A percentile compares a stretch with the other conserved stretches of the same genome.
phyloP scores from a whole-genome alignment of 2,113 vertebrate species.

The Nerophis lumbriciformis region DNA sequence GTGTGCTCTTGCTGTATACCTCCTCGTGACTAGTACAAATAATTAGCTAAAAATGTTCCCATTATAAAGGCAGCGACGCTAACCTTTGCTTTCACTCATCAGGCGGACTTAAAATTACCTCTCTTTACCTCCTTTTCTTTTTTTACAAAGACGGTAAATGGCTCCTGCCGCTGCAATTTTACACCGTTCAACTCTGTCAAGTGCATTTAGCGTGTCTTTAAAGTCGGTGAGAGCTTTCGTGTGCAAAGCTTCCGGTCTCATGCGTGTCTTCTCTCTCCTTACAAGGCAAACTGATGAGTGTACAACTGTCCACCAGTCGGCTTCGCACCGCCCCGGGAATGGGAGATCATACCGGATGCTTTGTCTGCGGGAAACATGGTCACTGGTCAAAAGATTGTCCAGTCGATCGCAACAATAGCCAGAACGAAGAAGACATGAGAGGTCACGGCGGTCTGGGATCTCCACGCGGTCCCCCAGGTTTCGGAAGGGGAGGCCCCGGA shows the following conservation, averaged over 20 bases:
- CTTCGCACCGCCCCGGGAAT: constrained; percentile 92
- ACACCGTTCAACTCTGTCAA: constrained; percentile 19
- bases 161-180: constrained; percentile 1
- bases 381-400: constrained; percentile 98
- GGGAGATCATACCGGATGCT: constrained; percentile 94
- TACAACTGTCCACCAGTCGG: constrained; percentile 94
- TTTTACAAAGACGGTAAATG: background rate
- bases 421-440: constrained; percentile 46
- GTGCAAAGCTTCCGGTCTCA: constrained; percentile 62
- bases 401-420: constrained; percentile 72
- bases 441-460: constrained; percentile 40
- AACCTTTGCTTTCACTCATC: constrained; percentile 5
- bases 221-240: constrained; percentile 39
- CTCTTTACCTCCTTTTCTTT: too few relatives aligned
- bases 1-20: constrained; percentile 20
- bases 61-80: background rate
- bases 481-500: constrained; percentile 52
- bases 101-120: constrained; percentile 20
- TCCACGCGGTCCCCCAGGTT: constrained; percentile 48
- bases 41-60: constrained; percentile 1
- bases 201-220: constrained; percentile 23
- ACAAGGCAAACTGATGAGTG: constrained; percentile 96
- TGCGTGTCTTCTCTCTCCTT: constrained; percentile 77
- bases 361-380: constrained; percentile 91
- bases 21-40: constrained; percentile 14